Evolutionary conservation across 2,797 vertebrate genomes (phyloP).

Genomic region (Falco biarmicus): DNA sequence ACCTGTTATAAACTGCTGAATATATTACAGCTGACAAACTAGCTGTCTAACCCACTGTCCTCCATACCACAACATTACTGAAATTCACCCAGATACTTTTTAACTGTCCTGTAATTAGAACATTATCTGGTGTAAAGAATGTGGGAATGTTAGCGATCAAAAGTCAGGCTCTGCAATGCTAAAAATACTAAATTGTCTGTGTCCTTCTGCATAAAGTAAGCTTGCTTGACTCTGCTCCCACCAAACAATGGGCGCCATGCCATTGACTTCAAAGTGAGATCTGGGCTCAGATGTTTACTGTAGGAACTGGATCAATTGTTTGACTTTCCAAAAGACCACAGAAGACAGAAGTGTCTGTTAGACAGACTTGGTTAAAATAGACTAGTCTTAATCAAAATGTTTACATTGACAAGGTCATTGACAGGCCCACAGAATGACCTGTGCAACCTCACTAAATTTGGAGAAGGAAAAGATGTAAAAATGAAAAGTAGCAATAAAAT

Average conservation of each 20-base stretch:
- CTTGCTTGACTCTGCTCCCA: neutral
- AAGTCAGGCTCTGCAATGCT: neutral
- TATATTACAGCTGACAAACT: neutral
- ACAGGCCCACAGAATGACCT: neutral
- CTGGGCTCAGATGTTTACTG: neutral
- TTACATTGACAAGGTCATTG: neutral
- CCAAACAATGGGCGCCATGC: neutral
- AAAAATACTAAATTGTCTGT: neutral
- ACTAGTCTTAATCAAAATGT: neutral
- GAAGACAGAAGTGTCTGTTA: neutral
- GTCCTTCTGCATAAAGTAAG: neutral
- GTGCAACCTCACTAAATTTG: neutral
- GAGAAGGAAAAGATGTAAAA: neutral
- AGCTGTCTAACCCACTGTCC: neutral
- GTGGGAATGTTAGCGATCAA: neutral
- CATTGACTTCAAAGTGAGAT: constrained; percentile 1
- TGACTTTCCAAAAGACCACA: neutral
- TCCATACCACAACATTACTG: neutral
- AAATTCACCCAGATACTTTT: neutral
- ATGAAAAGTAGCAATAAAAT: neutral
- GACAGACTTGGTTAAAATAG: neutral
- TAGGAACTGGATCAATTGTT: neutral
- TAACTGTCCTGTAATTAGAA: neutral
- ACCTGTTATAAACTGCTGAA: neutral
- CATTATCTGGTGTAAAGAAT: neutral